Percentiles rank a stretch among this genome's conserved stretches.
Evolutionary conservation across 1,140 invertebrate genomes (phyloP).

Genomic region (Drosophila lowei): DNA sequence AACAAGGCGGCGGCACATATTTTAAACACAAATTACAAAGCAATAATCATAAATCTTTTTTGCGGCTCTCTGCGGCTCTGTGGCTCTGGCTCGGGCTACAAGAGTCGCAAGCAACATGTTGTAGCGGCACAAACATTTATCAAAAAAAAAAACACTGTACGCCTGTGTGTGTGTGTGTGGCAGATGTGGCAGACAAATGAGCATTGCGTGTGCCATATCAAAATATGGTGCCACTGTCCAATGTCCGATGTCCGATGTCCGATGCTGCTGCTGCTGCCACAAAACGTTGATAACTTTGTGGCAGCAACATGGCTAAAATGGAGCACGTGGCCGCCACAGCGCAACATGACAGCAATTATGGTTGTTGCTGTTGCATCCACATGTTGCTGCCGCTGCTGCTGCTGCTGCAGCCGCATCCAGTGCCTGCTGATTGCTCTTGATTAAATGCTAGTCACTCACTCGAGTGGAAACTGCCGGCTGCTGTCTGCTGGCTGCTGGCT

Average conservation of each 20-base stretch:
- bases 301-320: conserved; percentile 61
- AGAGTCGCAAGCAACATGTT: conserved; percentile 59
- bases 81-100: conserved; percentile 12
- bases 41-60: conserved; percentile 82
- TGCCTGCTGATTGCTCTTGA: conserved; percentile 72
- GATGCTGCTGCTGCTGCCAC: conserved; percentile 55
- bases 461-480: conserved; percentile 56
- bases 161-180: conserved; percentile 30
- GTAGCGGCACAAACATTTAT: conserved; percentile 63
- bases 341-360: conserved; percentile 52
- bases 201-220: conserved; percentile 77
- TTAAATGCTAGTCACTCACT: conserved; percentile 79
- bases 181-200: conserved; percentile 66
- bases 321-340: conserved; percentile 60
- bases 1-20: conserved; percentile 70
- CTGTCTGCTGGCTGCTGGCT: conserved; percentile 17
- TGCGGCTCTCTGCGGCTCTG: conserved; percentile 52
- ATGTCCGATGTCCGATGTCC: conserved; percentile 3
- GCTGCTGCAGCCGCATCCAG: conserved; percentile 18
- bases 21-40: conserved; percentile 82
- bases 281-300: conserved; percentile 60
- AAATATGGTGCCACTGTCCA: conserved; percentile 43
- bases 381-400: conserved; percentile 28
- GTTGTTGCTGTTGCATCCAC: conserved; percentile 20
- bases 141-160: conserved; percentile 42